phyloP scores from a whole-genome alignment of 2,113 vertebrate species.

The Bos indicus region DNA sequence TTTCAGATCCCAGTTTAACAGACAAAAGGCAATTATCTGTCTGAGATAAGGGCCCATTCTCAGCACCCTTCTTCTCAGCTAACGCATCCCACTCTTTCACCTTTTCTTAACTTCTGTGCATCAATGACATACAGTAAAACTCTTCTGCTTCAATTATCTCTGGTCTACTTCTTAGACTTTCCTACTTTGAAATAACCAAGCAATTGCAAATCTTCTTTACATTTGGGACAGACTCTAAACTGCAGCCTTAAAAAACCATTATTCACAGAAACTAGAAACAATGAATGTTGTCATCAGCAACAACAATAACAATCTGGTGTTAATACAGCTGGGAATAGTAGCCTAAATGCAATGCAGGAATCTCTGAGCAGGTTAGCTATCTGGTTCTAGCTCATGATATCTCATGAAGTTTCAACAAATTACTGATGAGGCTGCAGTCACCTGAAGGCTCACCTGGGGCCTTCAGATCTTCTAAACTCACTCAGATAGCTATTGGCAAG shows the following conservation, averaged over 20 bases:
- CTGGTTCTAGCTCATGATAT: neutral
- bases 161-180: neutral
- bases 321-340: neutral
- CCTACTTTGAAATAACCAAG: neutral
- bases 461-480: neutral
- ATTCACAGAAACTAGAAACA: neutral
- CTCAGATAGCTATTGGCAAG: neutral
- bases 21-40: constrained; percentile 5
- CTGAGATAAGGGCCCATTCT: neutral
- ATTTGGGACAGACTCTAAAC: neutral
- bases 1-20: constrained; percentile 23
- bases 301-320: neutral
- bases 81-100: neutral
- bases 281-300: neutral
- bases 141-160: neutral
- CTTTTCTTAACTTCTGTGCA: neutral
- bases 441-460: neutral
- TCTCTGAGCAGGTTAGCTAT: neutral
- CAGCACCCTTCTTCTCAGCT: neutral
- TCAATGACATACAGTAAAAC: neutral
- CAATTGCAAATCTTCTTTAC: neutral
- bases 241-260: neutral
- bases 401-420: neutral
- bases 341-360: neutral
- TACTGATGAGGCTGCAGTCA: neutral